Evolutionary conservation across 2,888 invertebrate genomes (phyloP), one percentile per base, ranked within the genome.

Genomic region (Phaedon cochleariae): DNA sequence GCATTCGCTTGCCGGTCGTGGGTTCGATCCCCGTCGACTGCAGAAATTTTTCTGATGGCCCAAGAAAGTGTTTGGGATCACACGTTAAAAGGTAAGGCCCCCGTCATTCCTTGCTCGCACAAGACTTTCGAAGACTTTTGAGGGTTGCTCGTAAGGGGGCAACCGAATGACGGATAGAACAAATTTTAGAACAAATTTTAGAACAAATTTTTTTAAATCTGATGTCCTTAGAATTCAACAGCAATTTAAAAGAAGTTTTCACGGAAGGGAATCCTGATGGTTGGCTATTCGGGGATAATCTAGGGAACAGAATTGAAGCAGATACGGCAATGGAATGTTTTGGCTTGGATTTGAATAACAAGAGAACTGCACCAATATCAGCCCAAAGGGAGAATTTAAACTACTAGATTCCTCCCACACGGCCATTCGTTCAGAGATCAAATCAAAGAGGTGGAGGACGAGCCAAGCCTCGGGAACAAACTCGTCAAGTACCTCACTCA

Each of bases 221-320:
- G 10, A 18, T 59, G 15, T 34, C 31, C 2, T 9, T 34, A 10
- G 31, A 34, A 34, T 34, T 34, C 31, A 34, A 34, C 10, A 34
- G 26, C 1, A 17, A 34, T 7, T 2, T 59, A 5, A 59, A 51
- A 9, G 41, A 59, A 2, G 22, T 41, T 9, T 12, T 59, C 10
- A 37, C 10, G 18, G 51, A 51, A n/a, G 15, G 21, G 4, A 34
- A 10, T 31, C 10, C 45, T 12, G 59, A 59, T 59, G 59, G 59
- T 1, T 59, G 34, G 51, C 26, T 59, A 1, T 59, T 59, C 15
- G 59, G 59, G 15, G 59, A 31, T n/a, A 21, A 59, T 17, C 51
- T 59, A 7, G 51, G 49, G 9, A 10, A 34, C 6, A 5, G 31
- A 34, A 34, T 34, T 10, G 9, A 34, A 10, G 31, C 31, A 9